Evolutionary conservation across 2,797 vertebrate species (phyloP).

Genomic region (Propithecus perrieri): DNA sequence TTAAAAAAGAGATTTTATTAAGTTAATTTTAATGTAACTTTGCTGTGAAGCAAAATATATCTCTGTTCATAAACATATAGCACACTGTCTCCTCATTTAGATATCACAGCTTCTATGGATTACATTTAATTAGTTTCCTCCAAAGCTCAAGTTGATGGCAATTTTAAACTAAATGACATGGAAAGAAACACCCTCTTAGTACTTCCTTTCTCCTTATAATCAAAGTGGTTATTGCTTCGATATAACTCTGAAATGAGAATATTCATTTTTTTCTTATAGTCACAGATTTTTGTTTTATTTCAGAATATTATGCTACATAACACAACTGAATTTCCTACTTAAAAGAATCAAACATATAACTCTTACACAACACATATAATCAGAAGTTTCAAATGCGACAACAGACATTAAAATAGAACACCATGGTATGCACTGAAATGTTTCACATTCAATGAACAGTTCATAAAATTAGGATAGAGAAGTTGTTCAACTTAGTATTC

Average conservation of each 20-base stretch:
- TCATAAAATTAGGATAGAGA: constrained; percentile 38
- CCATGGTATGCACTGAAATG: not conserved
- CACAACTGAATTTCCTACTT: not conserved
- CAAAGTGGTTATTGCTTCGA: not conserved
- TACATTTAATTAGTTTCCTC: constrained; percentile 65
- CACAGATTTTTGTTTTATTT: not conserved
- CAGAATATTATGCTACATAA: not conserved
- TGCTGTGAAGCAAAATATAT: not conserved
- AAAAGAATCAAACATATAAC: constrained; percentile 27
- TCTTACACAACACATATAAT: constrained; percentile 30
- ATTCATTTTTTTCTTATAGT: not conserved
- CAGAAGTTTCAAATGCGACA: constrained; percentile 34
- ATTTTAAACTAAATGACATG: constrained; percentile 28
- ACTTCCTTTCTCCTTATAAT: constrained; percentile 7
- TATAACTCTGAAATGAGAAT: not conserved
- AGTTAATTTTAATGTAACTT: constrained; percentile 38
- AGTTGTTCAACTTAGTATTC: constrained; percentile 19
- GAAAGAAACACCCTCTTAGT: constrained; percentile 51
- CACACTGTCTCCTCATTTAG: constrained; percentile 36
- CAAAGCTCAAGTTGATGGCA: constrained; percentile 60
- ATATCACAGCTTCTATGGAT: constrained; percentile 51
- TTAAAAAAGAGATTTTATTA: constrained; percentile 39
- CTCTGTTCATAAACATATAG: not conserved
- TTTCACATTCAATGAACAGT: constrained; percentile 9
- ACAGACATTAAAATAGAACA: constrained; percentile 41